Base-by-base conservation (phyloP, 2,797 vertebrate genomes). In the Yasuhikotakia modesta region DNA sequence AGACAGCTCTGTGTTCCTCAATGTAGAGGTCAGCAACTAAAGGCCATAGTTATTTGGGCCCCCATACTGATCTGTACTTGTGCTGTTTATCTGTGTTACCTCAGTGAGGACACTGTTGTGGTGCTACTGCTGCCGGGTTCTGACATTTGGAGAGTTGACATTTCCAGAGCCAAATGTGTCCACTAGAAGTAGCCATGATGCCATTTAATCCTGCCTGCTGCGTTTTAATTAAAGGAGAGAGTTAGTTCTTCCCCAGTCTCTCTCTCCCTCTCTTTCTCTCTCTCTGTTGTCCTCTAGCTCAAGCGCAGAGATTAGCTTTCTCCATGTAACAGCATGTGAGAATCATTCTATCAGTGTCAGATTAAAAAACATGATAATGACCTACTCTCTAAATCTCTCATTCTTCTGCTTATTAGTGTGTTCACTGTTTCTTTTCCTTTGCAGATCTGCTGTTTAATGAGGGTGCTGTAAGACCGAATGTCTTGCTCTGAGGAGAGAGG, bases 111-210 rank as follows among this genome's bases (percentile, higher is more conserved):
- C 12, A 16, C 53, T 16, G 30, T 70, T 35, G 39, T 12, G 11
- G 24, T 13, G 11, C 14, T 52, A 43, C 30, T 60, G 73, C 48
- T 74, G 64, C 66, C 75, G 53, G 76, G 61, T 75, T 76, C 64
- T 85, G 84, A 75, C 84, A 85, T 87, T 88, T 86, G 72, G 71
- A 81, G 67, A 71, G 73, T 69, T 87, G 86, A 86, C 84, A 86
- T 87, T 87, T 85, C 22, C 76, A 79, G 75, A 79, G 73, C 67
- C 66, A 69, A 78, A 76, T 73, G 68, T 70, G 69, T 82, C 78
- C 65, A 58, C 24, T 73, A 79, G 79, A 83, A 81, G 66, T 66
- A 72, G 50, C 57, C 65, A 71, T 63, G 78, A 78, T 82, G 73
- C 81, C 80, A 64, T 85, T 86, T 86, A 84, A 85, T 85, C 83